Conservation (phyloP, 2,888 invertebrate genomes). For the Sycophila texana region DNA sequence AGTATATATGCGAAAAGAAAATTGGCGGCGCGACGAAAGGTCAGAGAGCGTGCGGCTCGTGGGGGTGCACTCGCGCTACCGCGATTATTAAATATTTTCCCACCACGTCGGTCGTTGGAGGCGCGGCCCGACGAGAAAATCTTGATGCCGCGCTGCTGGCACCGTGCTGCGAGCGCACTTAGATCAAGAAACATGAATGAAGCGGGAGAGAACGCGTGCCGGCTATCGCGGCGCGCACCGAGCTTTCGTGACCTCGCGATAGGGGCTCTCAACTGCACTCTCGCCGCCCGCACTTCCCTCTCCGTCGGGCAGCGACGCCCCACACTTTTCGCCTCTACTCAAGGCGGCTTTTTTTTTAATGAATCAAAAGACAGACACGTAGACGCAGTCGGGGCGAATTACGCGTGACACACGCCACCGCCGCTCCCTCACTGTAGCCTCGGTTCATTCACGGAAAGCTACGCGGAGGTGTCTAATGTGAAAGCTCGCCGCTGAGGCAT, state of each 20-base stretch:
- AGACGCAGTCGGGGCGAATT: neutral
- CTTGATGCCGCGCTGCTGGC: too few relatives aligned
- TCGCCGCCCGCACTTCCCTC: neutral
- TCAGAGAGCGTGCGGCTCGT: neutral
- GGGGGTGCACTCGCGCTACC: neutral
- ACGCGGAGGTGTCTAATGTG: too few relatives aligned
- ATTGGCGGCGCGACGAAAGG: slow-evolving; percentile 11
- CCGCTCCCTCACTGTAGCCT: neutral
- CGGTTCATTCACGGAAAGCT: slow-evolving; percentile 3
- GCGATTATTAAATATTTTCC: slow-evolving; percentile 13
- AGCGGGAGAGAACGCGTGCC: slow-evolving; percentile 70
- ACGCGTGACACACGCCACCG: neutral
- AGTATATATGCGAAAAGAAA: neutral
- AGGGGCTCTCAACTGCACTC: slow-evolving; percentile 67
- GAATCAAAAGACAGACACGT: slow-evolving; percentile 23
- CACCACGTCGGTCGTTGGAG: neutral
- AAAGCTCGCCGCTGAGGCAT: too few relatives aligned
- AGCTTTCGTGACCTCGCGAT: slow-evolving; percentile 72
- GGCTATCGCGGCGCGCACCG: slow-evolving; percentile 68
- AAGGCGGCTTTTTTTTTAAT: slow-evolving; percentile 13
- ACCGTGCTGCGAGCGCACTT: slow-evolving; percentile 48
- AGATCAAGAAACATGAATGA: slow-evolving; percentile 73
- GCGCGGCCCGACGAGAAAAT: too few relatives aligned
- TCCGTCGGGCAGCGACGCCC: too few relatives aligned
- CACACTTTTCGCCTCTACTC: slow-evolving; percentile 24